Percentiles rank a stretch among this genome's conserved stretches.
Evolutionary conservation across 2,888 invertebrate genomes (phyloP).

Genomic region (Anthrax anthrax): DNA sequence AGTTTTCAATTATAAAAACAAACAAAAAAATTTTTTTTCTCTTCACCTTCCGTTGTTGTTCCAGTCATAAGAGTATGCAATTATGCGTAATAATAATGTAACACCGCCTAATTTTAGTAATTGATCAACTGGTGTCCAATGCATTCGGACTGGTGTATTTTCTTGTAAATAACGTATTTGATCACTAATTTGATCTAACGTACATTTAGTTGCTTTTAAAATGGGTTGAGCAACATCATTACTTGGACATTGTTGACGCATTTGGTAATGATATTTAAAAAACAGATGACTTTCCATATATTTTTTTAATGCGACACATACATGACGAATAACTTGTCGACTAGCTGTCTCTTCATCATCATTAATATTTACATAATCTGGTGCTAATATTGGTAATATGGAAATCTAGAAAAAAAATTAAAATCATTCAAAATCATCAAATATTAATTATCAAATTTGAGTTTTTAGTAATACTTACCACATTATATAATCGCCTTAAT

Average conservation of each 20-base stretch:
- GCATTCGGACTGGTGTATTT: constrained; percentile 54
- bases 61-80: constrained; percentile 85
- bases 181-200: constrained; percentile 70
- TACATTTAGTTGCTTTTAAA: constrained; percentile 47
- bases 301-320: constrained; percentile 74
- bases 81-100: constrained; percentile 65
- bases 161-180: constrained; percentile 71
- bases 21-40: not conserved
- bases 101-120: constrained; percentile 73
- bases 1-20: not conserved
- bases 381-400: constrained; percentile 67
- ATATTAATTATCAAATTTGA: not conserved
- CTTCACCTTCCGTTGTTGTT: constrained; percentile 64
- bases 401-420: constrained; percentile 44
- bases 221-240: constrained; percentile 29
- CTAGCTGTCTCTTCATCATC: constrained; percentile 87
- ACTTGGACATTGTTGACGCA: constrained; percentile 40
- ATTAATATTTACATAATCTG: constrained; percentile 52
- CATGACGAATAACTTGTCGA: constrained; percentile 79
- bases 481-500: constrained; percentile 82
- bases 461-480: constrained; percentile 35
- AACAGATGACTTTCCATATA: constrained; percentile 86
- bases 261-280: constrained; percentile 57
- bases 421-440: constrained; percentile 4
- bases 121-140: constrained; percentile 85